phyloP scores from a whole-genome alignment of 2,797 vertebrate genomes.

The Typhlichthys subterraneus region DNA sequence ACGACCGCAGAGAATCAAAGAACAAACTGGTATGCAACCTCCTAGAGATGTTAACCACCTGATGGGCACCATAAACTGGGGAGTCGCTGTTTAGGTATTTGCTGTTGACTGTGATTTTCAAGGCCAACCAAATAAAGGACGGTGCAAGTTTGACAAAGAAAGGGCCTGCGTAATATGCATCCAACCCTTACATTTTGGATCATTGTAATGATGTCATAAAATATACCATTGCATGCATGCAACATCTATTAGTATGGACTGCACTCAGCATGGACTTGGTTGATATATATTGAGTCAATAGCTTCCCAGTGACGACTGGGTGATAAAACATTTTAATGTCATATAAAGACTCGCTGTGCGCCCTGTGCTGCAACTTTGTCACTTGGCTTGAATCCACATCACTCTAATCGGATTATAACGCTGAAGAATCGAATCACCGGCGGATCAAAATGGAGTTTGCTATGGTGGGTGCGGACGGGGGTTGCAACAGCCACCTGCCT shows the following conservation, averaged over 20 bases:
- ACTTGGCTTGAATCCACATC: slow-evolving; percentile 41
- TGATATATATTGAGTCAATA: slow-evolving; percentile 37
- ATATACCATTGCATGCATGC: background rate
- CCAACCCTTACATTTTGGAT: slow-evolving; percentile 29
- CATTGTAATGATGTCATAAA: slow-evolving; percentile 68
- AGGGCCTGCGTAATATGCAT: slow-evolving; percentile 55
- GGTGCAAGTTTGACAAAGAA: slow-evolving; percentile 53
- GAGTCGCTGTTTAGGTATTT: slow-evolving; percentile 37
- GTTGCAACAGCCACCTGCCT: slow-evolving; percentile 94
- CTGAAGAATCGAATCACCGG: slow-evolving; percentile 19
- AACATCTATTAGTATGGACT: slow-evolving; percentile 35
- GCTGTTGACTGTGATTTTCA: slow-evolving; percentile 61
- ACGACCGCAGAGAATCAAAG: slow-evolving; percentile 59
- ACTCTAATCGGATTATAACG: slow-evolving; percentile 35
- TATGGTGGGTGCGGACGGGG: slow-evolving; percentile 95
- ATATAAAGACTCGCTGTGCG: slow-evolving; percentile 34
- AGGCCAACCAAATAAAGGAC: slow-evolving; percentile 46
- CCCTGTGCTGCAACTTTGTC: slow-evolving; percentile 56
- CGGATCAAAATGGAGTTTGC: slow-evolving; percentile 92
- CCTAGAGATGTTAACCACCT: slow-evolving; percentile 60
- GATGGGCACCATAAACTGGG: slow-evolving; percentile 55
- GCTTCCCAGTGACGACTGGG: slow-evolving; percentile 38
- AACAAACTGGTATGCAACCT: slow-evolving; percentile 48
- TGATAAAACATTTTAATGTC: slow-evolving; percentile 52
- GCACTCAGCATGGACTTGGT: slow-evolving; percentile 40